phyloP scores from a whole-genome alignment of 2,797 vertebrate genomes.

The Heterohyrax brucei region DNA sequence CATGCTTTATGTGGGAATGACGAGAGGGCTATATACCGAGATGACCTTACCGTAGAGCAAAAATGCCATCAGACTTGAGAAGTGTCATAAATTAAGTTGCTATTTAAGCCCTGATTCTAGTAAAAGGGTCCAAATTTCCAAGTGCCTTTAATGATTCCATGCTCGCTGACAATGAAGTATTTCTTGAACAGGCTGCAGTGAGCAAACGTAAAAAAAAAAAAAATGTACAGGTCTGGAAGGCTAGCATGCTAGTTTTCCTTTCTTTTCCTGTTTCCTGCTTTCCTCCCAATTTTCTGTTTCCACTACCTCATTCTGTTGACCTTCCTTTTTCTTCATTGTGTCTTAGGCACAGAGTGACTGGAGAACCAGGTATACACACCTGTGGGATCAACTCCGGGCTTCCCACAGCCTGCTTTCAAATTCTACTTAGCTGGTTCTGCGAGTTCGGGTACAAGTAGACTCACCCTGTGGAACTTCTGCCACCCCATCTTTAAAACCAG shows the following conservation, averaged over 20 bases:
- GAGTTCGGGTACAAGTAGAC: neutral
- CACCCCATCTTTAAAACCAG: neutral
- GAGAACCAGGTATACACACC: no score
- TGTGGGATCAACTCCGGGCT: accelerated
- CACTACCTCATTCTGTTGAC: neutral
- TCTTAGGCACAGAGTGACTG: neutral
- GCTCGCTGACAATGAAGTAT: constrained; percentile 78
- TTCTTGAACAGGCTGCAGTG: constrained; percentile 66
- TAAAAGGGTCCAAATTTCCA: constrained; percentile 88
- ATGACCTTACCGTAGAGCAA: constrained; percentile 89
- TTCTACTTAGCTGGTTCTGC: accelerated
- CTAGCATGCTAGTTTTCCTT: constrained; percentile 9
- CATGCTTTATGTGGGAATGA: constrained; percentile 67
- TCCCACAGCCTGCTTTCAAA: accelerated
- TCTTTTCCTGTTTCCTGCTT: neutral
- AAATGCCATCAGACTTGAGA: constrained; percentile 85
- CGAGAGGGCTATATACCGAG: constrained; percentile 38
- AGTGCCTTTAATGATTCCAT: constrained; percentile 86
- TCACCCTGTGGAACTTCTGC: accelerated
- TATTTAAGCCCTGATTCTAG: constrained; percentile 83
- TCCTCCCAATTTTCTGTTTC: neutral
- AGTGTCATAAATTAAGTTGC: constrained; percentile 87
- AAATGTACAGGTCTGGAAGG: constrained; percentile 67
- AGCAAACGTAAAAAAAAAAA: constrained; percentile 40
- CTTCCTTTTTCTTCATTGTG: neutral